These are phyloP conservation scores for Morinoia aosen DNA, from an alignment of 2,888 invertebrate genomes.

Conservation along the genomic window DNA sequence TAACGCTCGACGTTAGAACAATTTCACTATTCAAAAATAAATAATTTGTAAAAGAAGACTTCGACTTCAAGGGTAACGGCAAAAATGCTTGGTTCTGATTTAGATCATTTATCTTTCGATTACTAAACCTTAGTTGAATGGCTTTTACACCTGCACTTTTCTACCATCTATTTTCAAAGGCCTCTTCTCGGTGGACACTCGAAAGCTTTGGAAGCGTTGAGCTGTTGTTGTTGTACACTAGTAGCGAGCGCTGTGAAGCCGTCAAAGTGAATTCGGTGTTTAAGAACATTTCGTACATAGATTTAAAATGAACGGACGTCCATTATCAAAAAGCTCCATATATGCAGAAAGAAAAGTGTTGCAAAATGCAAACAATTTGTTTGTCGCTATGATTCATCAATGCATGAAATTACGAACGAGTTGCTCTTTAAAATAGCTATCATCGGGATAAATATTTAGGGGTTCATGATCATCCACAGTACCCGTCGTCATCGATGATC, in stretches of 20 bases:
- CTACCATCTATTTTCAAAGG: background rate
- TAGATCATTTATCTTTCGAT: background rate
- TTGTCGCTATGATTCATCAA: background rate
- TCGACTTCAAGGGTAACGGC: background rate
- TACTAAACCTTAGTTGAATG: background rate
- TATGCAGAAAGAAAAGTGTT: too few relatives aligned
- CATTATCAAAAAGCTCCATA: too few relatives aligned
- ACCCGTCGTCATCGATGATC: constrained; percentile 95
- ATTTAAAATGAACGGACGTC: too few relatives aligned
- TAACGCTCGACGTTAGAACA: too few relatives aligned
- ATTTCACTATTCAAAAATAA: too few relatives aligned
- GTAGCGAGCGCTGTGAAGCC: background rate
- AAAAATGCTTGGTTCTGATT: background rate
- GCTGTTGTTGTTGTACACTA: background rate
- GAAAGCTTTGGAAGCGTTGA: background rate
- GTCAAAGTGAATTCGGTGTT: background rate
- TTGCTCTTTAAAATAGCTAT: background rate
- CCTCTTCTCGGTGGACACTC: background rate
- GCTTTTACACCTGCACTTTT: background rate
- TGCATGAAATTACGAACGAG: background rate
- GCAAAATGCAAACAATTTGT: background rate
- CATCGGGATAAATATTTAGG: background rate
- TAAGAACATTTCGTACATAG: too few relatives aligned
- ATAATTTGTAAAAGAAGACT: background rate
- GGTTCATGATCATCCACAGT: background rate